These are phyloP conservation scores for Pycnomerus fuliginosus DNA, from an alignment of 2,888 invertebrate genomes.

Conservation along the genomic window DNA sequence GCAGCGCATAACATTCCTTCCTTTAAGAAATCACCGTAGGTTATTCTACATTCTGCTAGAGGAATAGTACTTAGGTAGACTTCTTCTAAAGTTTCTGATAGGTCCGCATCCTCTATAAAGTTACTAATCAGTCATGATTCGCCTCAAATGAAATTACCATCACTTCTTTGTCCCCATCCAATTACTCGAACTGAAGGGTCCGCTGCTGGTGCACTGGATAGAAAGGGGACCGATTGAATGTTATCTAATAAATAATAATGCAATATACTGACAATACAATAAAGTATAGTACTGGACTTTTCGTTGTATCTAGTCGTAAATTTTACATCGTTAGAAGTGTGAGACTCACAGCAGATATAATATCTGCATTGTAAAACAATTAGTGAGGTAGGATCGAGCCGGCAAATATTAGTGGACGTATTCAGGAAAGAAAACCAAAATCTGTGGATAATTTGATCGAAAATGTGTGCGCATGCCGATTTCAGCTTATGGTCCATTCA, in stretches of 20 bases:
- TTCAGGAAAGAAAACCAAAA: not conserved
- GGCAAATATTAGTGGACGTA: too few species aligned
- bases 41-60: constrained; percentile 2
- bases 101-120: too few species aligned
- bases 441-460: constrained; percentile 5
- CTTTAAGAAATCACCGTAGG: constrained; percentile 6
- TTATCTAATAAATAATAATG: constrained; percentile 6
- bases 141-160: too few species aligned
- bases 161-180: constrained; percentile 15
- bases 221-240: constrained; percentile 5
- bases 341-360: not conserved
- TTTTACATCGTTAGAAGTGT: too few species aligned
- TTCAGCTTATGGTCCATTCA: too few species aligned
- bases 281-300: too few species aligned
- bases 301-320: too few species aligned
- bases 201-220: constrained; percentile 2
- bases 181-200: constrained; percentile 1
- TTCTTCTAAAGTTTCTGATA: not conserved
- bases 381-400: too few species aligned
- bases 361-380: not conserved
- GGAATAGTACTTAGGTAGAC: not conserved
- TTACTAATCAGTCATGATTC: too few species aligned
- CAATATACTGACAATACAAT: too few species aligned
- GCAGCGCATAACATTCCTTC: constrained; percentile 11
- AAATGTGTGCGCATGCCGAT: too few species aligned